Evolutionary conservation across 2,888 invertebrate genomes (phyloP), one percentile per base, ranked within the genome.

Genomic region (Megamerina dolium): DNA sequence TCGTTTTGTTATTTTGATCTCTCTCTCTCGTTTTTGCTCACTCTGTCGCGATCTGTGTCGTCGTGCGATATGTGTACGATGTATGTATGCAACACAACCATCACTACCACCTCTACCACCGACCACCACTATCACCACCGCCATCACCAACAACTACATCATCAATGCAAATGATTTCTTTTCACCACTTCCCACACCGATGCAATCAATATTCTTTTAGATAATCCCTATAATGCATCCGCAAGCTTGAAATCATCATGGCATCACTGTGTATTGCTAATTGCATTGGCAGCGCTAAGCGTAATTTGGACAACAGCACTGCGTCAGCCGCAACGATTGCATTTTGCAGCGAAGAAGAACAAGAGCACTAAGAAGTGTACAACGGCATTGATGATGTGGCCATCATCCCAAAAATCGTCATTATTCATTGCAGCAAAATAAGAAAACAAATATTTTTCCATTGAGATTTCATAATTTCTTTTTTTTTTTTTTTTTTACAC

Each of bases 181-280:
- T 29, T 36, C 43, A 26, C 48, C 50, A 41, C 41, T 34, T 27
- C 33, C 33, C 33, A 26, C 35, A 35, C 35, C 36, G 34, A 35
- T 42, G 42, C 41, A 41, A 33, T 16, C 35, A 45, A 48, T 46
- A 45, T 46, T 54, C 48, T 57, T 55, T 52, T 57, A 61, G 61
- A 61, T 60, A 61, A 61, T 53, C 61, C 61, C 34, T 61, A 60
- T 52, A 59, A 54, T 45, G 56, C 57, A 49, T 57, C 49, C 26
- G 37, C 51, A 49, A 48, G 54, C 45, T 43, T 43, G 21, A 8
- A 5, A 17, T 23, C 40, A 30, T 3, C 26, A 21, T 50, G 50
- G 51, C 46, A 46, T 26, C 47, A 47, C 33, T 49, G 45, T 35
- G 33, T 45, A 16, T 32, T 50, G 29, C 38, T 46, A 16, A 34